Evolutionary conservation across 2,888 invertebrate genomes (phyloP).

Genomic region (Spilosoma lubricipeda): DNA sequence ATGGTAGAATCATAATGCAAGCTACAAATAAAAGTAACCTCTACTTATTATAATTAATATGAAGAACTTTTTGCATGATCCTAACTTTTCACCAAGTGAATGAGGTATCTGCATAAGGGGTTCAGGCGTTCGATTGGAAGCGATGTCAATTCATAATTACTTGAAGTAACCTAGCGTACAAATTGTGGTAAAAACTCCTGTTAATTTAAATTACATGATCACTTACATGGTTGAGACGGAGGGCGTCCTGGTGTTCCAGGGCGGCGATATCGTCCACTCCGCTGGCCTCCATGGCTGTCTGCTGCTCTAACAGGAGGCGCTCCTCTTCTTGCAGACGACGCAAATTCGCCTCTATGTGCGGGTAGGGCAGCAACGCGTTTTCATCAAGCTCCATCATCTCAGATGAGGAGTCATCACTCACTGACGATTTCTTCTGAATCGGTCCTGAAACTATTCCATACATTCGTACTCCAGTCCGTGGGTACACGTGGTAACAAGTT

Average conservation of each 20-base stretch:
- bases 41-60: too few species aligned
- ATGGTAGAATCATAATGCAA: too few species aligned
- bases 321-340: constrained; percentile 88
- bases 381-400: constrained; percentile 98
- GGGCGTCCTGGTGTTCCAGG: constrained; percentile 74
- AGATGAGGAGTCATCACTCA: constrained; percentile 93
- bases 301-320: constrained; percentile 91
- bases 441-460: constrained; percentile 88
- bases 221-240: constrained; percentile 75
- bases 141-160: too few species aligned
- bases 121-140: too few species aligned
- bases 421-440: constrained; percentile 95
- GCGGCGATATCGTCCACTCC: constrained; percentile 74
- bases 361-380: constrained; percentile 89
- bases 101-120: too few species aligned
- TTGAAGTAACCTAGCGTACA: too few species aligned
- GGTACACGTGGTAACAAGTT: background rate
- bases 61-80: too few species aligned
- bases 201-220: too few species aligned
- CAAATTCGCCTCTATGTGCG: constrained; percentile 73
- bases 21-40: too few species aligned
- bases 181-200: too few species aligned
- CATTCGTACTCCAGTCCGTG: constrained; percentile 13
- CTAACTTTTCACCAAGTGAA: too few species aligned
- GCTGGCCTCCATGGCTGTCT: constrained; percentile 89